Base-by-base conservation (phyloP, 1,140 invertebrate species). In the Ceratina australensis region DNA sequence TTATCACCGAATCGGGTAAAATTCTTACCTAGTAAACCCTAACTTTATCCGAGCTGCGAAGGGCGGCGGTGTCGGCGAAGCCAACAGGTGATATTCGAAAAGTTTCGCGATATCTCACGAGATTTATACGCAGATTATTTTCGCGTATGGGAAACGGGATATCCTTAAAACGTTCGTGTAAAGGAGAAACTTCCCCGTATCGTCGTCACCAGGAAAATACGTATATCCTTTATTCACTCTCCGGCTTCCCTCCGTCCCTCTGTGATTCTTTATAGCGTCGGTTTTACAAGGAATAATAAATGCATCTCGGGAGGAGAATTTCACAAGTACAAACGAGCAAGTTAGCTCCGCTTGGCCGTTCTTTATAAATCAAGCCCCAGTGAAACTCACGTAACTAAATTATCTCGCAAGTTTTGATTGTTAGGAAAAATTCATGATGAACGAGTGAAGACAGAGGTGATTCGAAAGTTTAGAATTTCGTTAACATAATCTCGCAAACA, bases 41-140 rank as follows among this genome's bases (percentile, higher is more conserved):
- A 64, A 57, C 67, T 72, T 72, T 42, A 60, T 28, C 33, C 49
- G 12, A 10, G 33, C 33, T 20, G 16, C 13, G n/a, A 71, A 52
- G 33, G 18, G n/a, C 18, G 10, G 26, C 20, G 75, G 50, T 18
- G 18, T 8, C 12, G 10, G 26, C 22, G 75, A 56, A 61, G 52
- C 50, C 75, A 78, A 78, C 75, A 78, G 75, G 67, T 78, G 75
- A 78, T 78, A 72, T 72, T 56, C 47, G 66, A 64, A 72, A 78
- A 78, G 68, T 78, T 72, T 67, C 16, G 10, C n/a, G 73, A 69
- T 26, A 59, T 60, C 65, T 68, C 42, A 20, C 56, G 26, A 76
- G 66, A 76, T 76, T 76, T 76, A 69, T 69, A 69, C 73, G 24
- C 42, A 28, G 65, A 76, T 76, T 76, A 76, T 76, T 76, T 76